phyloP scores from a whole-genome alignment of 2,113 vertebrate species.

The Micronisus gabar region DNA sequence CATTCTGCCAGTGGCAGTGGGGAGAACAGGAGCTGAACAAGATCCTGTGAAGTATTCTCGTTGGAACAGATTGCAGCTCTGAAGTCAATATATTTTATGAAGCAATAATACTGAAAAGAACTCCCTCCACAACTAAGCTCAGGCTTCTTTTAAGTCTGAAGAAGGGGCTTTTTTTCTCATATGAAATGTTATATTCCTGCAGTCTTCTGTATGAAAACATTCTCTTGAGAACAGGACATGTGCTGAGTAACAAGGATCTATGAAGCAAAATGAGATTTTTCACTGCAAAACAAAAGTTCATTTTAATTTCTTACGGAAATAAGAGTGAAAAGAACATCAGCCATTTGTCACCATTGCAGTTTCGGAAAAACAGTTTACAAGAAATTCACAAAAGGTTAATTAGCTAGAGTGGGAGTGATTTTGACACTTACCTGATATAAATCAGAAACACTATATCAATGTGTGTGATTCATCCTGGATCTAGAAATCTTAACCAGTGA shows the following conservation, averaged over 20 bases:
- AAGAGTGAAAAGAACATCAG: not conserved
- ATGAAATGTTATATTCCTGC: not conserved
- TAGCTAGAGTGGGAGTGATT: not conserved
- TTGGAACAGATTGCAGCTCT: not conserved
- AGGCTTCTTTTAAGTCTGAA: not conserved
- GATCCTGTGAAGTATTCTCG: not conserved
- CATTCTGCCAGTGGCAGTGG: not conserved
- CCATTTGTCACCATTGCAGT: not conserved
- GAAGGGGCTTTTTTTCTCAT: not conserved
- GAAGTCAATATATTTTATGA: constrained; percentile 13
- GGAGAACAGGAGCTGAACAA: not conserved
- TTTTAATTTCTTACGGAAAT: constrained; percentile 8
- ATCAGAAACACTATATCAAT: not conserved
- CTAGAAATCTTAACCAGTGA: not conserved
- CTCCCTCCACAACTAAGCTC: not conserved
- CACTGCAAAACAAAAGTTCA: not conserved
- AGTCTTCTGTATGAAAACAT: not conserved
- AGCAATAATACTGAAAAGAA: not conserved
- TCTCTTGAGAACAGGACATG: not conserved
- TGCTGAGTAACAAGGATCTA: not conserved
- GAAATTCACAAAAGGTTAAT: constrained; percentile 23
- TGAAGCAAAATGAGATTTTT: constrained; percentile 4
- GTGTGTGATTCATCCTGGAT: not conserved
- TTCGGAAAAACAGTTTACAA: not conserved
- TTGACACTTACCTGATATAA: not conserved